A percentile compares a stretch with the other conserved stretches of the same genome.
Conservation (phyloP, 2,797 vertebrate genomes). For the Molossus molossus region DNA sequence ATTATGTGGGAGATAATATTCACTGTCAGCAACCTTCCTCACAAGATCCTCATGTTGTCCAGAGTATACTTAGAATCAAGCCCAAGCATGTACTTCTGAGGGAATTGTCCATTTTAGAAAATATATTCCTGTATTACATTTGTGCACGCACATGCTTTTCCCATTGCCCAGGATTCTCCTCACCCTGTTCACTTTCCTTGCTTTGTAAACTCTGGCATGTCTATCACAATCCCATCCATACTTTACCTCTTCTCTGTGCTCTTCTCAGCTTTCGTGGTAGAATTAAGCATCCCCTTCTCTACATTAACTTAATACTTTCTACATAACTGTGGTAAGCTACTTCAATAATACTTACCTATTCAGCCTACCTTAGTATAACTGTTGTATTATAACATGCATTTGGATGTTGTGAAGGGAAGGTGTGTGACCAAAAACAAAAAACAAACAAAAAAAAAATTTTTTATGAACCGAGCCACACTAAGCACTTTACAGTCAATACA, state of each 20-base stretch:
- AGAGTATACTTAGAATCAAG: not conserved
- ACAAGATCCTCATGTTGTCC: not conserved
- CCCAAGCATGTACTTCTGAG: not conserved
- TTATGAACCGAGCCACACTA: not conserved
- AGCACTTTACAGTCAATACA: not conserved
- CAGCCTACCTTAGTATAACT: not conserved
- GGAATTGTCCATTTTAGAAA: not conserved
- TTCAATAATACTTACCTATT: not conserved
- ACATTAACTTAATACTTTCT: not conserved
- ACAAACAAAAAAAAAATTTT: not conserved
- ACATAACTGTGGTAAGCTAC: not conserved
- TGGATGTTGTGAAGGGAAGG: not conserved
- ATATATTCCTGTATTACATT: not conserved
- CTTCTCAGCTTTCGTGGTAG: not conserved
- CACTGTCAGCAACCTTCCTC: not conserved
- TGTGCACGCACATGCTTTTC: not conserved
- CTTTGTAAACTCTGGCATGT: not conserved
- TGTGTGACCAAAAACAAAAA: not conserved
- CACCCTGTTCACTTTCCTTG: not conserved
- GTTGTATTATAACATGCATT: not conserved
- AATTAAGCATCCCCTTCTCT: not conserved
- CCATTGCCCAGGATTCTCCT: not conserved
- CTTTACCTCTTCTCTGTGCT: not conserved
- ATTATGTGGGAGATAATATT: not conserved
- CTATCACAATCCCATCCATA: not conserved